phyloP scores from a whole-genome alignment of 2,888 invertebrate species.

The Eristalis pertinax region DNA sequence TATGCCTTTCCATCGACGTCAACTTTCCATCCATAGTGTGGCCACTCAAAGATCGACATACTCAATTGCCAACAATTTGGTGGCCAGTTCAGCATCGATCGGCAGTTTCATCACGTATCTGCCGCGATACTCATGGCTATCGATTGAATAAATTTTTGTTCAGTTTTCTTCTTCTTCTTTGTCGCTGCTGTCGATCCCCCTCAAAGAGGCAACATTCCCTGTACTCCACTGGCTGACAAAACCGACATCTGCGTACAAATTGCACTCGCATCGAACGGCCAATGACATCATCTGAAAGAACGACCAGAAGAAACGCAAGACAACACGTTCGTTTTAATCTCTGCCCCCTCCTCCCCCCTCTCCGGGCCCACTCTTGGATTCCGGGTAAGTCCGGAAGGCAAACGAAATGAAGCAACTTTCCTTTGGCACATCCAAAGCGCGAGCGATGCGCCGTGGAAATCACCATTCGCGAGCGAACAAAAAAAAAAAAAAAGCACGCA shows the following conservation, averaged over 20 bases:
- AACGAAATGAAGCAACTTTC: too few species aligned
- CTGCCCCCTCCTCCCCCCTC: too few species aligned
- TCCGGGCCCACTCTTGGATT: too few species aligned
- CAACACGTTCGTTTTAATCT: too few species aligned
- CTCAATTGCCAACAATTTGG: background rate
- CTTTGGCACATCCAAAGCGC: too few species aligned
- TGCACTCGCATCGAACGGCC: background rate
- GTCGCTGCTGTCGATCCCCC: background rate
- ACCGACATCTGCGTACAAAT: too few species aligned
- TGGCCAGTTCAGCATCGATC: background rate
- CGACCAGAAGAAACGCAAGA: background rate
- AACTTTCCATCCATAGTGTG: background rate
- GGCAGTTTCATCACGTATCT: background rate
- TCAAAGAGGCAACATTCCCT: background rate
- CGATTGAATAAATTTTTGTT: background rate
- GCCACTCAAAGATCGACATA: background rate
- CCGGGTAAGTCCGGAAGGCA: too few species aligned
- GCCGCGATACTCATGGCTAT: background rate
- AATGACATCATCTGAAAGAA: background rate
- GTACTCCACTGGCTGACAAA: too few species aligned
- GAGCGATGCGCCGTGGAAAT: too few species aligned
- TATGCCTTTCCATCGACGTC: background rate
- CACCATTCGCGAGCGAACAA: too few species aligned
- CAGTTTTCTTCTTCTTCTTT: background rate
- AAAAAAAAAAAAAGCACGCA: too few species aligned